A percentile compares a stretch with the other conserved stretches of the same genome.
Evolutionary conservation across 2,888 invertebrate species (phyloP).

Genomic region (Erebia palarica): DNA sequence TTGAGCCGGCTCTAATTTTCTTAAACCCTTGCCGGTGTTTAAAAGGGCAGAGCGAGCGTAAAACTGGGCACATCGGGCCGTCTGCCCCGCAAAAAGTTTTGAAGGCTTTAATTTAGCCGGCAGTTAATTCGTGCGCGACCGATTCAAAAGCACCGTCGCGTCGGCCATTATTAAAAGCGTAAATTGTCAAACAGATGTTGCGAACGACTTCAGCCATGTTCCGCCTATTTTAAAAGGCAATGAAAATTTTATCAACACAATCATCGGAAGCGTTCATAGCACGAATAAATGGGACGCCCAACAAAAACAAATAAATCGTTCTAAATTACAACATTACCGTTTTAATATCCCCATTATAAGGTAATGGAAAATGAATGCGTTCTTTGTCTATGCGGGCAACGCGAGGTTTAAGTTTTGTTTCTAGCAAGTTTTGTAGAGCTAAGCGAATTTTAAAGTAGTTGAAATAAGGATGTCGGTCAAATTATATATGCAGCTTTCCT

Average conservation of each 20-base stretch:
- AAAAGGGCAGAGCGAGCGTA: conserved; percentile 51
- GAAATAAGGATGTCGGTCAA: not conserved
- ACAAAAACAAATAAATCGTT: conserved; percentile 15
- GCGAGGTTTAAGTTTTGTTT: not conserved
- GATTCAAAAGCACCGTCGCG: conserved; percentile 73
- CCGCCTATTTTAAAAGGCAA: conserved; percentile 68
- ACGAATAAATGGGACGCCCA: conserved; percentile 13
- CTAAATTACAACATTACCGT: conserved; percentile 13
- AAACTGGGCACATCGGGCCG: conserved; percentile 53
- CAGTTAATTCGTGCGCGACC: conserved; percentile 77
- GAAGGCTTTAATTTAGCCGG: conserved; percentile 76
- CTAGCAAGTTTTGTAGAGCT: conserved; percentile 12
- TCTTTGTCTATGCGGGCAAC: conserved; percentile 16
- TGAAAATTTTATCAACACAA: conserved; percentile 49
- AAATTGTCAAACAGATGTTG: conserved; percentile 80
- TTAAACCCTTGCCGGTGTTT: conserved; percentile 53
- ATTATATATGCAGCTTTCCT: not conserved
- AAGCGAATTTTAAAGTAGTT: conserved; percentile 20
- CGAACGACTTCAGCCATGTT: conserved; percentile 69
- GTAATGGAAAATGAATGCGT: conserved; percentile 20
- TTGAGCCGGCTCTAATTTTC: conserved; percentile 60
- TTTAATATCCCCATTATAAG: conserved; percentile 18
- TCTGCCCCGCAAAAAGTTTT: conserved; percentile 68
- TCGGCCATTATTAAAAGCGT: conserved; percentile 80
- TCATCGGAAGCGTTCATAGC: conserved; percentile 17